Percentiles rank a stretch among this genome's conserved stretches.
Evolutionary conservation across 2,888 invertebrate species (phyloP).

Genomic region (Sarcophaga subvicina): DNA sequence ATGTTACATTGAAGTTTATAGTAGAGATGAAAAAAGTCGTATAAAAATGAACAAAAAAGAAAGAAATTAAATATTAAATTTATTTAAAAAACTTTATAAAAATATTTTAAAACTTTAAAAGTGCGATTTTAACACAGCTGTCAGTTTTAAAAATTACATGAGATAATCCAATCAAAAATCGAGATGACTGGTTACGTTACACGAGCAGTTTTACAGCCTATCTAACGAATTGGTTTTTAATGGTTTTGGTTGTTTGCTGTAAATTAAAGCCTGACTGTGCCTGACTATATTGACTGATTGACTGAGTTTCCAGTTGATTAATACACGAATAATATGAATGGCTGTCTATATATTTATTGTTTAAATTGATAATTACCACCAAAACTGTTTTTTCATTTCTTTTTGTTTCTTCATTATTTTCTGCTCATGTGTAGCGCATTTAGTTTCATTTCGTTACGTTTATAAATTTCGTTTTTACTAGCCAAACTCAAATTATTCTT

Average conservation of each 20-base stretch:
- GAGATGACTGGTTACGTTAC: no score
- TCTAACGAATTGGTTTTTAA: no score
- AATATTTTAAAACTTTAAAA: no score
- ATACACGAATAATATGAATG: neutral
- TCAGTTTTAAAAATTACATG: no score
- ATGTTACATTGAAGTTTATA: no score
- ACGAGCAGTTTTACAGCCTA: no score
- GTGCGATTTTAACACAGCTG: no score
- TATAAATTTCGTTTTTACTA: constrained; percentile 35
- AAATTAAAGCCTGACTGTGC: constrained; percentile 12
- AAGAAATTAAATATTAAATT: no score
- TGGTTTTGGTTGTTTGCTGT: constrained; percentile 18
- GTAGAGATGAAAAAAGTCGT: no score
- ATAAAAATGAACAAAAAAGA: no score
- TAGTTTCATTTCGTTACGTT: constrained; percentile 27
- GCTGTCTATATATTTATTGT: neutral
- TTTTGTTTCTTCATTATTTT: neutral
- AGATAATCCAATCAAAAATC: no score
- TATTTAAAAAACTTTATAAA: no score
- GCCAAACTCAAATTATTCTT: constrained; percentile 45
- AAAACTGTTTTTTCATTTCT: constrained; percentile 14
- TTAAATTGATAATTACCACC: constrained; percentile 36
- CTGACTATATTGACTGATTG: neutral
- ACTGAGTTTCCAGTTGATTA: constrained; percentile 17
- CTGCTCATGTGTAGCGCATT: constrained; percentile 29